A percentile compares a stretch with the other conserved stretches of the same genome.
Conservation (phyloP, 2,888 invertebrate species). For the Anthrax anthrax region DNA sequence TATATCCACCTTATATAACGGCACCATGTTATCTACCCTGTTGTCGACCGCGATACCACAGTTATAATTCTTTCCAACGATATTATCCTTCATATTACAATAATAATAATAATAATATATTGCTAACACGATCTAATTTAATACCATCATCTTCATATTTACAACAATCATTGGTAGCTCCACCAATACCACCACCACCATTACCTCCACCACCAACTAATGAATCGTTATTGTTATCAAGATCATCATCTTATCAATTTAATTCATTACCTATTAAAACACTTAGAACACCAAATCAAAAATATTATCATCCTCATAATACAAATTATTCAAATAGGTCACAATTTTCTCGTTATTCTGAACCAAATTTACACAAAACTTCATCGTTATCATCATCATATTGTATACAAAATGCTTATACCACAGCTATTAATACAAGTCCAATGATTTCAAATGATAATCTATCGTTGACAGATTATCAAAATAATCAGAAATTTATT, state of each 20-base stretch:
- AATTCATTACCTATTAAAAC: too few species aligned
- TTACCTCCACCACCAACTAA: constrained; percentile 1
- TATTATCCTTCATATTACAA: constrained; percentile 16
- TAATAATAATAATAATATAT: constrained; percentile 7
- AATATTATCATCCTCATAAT: too few species aligned
- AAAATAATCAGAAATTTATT: background rate
- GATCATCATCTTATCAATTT: too few species aligned
- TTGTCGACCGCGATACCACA: constrained; percentile 28
- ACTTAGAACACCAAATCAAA: too few species aligned
- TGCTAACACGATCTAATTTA: constrained; percentile 11
- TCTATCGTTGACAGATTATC: background rate
- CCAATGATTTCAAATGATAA: background rate
- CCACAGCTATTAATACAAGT: background rate
- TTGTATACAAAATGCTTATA: background rate
- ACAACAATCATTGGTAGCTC: constrained; percentile 4
- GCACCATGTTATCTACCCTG: constrained; percentile 31
- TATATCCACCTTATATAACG: constrained; percentile 33
- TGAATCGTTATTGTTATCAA: too few species aligned
- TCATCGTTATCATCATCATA: background rate
- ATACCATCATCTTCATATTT: constrained; percentile 27
- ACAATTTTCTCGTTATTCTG: background rate
- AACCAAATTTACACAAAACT: background rate
- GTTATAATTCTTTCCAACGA: constrained; percentile 23
- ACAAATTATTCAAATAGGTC: background rate
- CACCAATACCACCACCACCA: constrained; percentile 13